Percentiles rank a stretch among this genome's conserved stretches.
These are phyloP conservation scores for Philopotamus ludificatus DNA, from an alignment of 1,140 invertebrate species.

Conservation along the genomic window DNA sequence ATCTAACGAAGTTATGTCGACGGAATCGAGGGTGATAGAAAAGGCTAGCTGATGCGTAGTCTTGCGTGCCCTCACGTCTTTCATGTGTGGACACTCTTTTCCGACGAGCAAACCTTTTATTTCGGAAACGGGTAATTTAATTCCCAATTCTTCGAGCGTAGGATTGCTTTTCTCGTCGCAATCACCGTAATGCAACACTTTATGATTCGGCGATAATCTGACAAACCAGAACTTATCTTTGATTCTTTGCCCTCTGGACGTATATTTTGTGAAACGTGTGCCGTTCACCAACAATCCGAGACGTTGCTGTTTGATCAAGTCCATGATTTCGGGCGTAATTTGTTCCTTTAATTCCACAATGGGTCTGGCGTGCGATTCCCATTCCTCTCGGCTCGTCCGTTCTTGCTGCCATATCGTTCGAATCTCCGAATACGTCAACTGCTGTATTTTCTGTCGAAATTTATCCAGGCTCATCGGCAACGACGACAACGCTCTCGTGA, in stretches of 20 bases:
- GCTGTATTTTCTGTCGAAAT: conserved; percentile 72
- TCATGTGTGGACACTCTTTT: conserved; percentile 94
- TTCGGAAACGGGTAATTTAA: conserved; percentile 86
- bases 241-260: conserved; percentile 75
- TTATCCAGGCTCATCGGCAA: conserved; percentile 77
- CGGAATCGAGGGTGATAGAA: conserved; percentile 80
- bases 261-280: conserved; percentile 89
- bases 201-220: conserved; percentile 88
- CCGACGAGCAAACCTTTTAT: conserved; percentile 85
- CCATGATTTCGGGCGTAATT: conserved; percentile 89
- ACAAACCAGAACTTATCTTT: conserved; percentile 97
- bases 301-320: conserved; percentile 87
- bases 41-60: conserved; percentile 83
- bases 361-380: conserved; percentile 86
- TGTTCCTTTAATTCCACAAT: conserved; percentile 88
- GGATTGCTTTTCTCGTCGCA: conserved; percentile 90
- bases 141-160: conserved; percentile 81
- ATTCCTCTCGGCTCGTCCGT: conserved; percentile 83
- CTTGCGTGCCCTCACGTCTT: conserved; percentile 78
- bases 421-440: conserved; percentile 87
- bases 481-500: conserved; percentile 74
- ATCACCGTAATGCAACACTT: conserved; percentile 94
- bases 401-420: conserved; percentile 91
- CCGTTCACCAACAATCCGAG: conserved; percentile 87
- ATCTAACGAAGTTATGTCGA: conserved; percentile 74